Percentiles rank a stretch among this genome's conserved stretches.
These are phyloP conservation scores for Lycorma delicatula DNA, from an alignment of 1,140 invertebrate species.

Conservation along the genomic window DNA sequence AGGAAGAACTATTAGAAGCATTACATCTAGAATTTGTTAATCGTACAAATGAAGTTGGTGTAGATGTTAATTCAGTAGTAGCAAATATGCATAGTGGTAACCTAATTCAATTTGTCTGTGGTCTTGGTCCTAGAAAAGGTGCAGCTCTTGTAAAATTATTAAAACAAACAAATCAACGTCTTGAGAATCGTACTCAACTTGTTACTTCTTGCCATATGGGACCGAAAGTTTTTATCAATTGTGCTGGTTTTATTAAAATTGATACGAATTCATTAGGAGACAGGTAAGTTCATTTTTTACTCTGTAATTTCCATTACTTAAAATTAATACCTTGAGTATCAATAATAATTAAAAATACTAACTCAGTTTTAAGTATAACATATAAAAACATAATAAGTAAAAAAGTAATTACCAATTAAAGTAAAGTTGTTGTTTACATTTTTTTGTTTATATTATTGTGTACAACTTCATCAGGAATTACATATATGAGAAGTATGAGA, in stretches of 20 bases:
- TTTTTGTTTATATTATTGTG: too few relatives aligned
- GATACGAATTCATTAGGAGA: slow-evolving; percentile 92
- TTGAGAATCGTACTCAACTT: slow-evolving; percentile 92
- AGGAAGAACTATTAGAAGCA: slow-evolving; percentile 78
- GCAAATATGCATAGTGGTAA: slow-evolving; percentile 78
- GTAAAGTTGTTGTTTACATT: too few relatives aligned
- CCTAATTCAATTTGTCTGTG: slow-evolving; percentile 96
- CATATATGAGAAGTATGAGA: too few relatives aligned
- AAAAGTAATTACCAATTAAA: too few relatives aligned
- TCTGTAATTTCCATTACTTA: too few relatives aligned
- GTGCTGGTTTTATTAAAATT: slow-evolving; percentile 98
- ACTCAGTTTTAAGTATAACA: too few relatives aligned
- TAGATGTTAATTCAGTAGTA: slow-evolving; percentile 91
- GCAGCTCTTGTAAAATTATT: slow-evolving; percentile 80
- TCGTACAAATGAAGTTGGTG: slow-evolving; percentile 94
- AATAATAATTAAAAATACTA: too few relatives aligned
- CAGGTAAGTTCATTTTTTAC: slow-evolving; percentile 24
- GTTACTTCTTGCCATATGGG: slow-evolving; percentile 95
- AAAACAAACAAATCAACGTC: slow-evolving; percentile 85
- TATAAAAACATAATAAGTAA: too few relatives aligned
- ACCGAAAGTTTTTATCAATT: slow-evolving; percentile 98
- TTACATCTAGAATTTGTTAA: slow-evolving; percentile 87
- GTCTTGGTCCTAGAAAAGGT: slow-evolving; percentile 91
- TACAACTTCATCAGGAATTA: too few relatives aligned
- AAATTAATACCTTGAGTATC: too few relatives aligned